Evolutionary conservation across 1,140 invertebrate genomes (phyloP).

Genomic region (Hycleus phaleratus): DNA sequence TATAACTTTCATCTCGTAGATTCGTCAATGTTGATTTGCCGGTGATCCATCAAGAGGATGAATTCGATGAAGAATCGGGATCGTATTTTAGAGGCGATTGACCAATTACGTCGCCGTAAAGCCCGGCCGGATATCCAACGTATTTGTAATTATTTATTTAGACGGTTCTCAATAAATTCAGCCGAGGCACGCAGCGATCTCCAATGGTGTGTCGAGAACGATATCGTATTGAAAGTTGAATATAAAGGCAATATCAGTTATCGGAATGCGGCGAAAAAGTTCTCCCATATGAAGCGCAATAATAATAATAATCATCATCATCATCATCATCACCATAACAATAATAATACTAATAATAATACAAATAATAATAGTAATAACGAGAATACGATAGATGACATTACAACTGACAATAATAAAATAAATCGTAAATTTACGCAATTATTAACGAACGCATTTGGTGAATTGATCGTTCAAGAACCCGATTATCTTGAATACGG

Average conservation of each 20-base stretch:
- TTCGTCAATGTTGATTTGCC: background rate
- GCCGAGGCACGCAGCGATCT: conserved; percentile 66
- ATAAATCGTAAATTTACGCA: conserved; percentile 38
- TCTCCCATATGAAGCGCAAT: conserved; percentile 44
- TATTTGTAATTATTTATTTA: conserved; percentile 71
- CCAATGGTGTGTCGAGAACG: conserved; percentile 64
- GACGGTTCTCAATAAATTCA: conserved; percentile 62
- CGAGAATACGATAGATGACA: background rate
- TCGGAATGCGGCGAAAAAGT: conserved; percentile 70
- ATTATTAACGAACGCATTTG: conserved; percentile 56
- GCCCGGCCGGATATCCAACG: conserved; percentile 73
- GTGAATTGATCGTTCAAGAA: conserved; percentile 59
- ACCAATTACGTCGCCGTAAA: conserved; percentile 72
- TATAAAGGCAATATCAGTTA: conserved; percentile 82
- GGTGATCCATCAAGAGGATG: background rate
- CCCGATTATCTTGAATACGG: conserved; percentile 63
- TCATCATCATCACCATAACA: background rate
- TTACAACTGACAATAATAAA: conserved; percentile 19
- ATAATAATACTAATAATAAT: conserved; percentile 37
- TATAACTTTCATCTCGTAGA: background rate
- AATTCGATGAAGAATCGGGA: conserved; percentile 56
- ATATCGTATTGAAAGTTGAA: conserved; percentile 74
- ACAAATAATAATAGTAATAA: background rate
- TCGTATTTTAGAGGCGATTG: conserved; percentile 74
- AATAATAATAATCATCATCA: conserved; percentile 36